Evolutionary conservation across 2,797 vertebrate species (phyloP), one percentile per base, ranked within the genome.

Genomic region (Crenuchus spilurus): DNA sequence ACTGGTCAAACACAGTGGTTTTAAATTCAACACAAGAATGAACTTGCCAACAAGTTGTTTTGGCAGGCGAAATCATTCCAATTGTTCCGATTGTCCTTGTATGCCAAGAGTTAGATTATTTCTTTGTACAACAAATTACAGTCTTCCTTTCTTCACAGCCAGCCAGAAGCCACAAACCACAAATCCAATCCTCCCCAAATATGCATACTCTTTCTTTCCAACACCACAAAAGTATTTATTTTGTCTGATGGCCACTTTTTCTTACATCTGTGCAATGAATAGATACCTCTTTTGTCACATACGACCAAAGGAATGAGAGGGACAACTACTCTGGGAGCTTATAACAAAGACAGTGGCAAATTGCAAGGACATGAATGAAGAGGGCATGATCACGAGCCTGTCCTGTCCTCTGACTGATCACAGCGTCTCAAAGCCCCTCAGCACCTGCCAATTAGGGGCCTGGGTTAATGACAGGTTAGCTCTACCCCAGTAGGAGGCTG

Each of bases 371-470:
- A 74, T 64, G 54, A 65, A 84, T 88, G 72, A 79, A 76, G 73
- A 68, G 61, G 66, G 41, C 42, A 48, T 33, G 84, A 80, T 79
- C 89, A 83, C 63, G 84, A 90, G 79, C 83, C 86, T 70, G 80
- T 90, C 86, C 84, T 87, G 89, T 86, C 87, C 82, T 49, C 11
- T 65, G 77, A 85, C 73, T 72, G 76, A 84, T 87, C 90, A 87
- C 83, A 87, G 76, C 70, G 78, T 85, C 87, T 90, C 66, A 83
- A 82, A 85, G 79, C 80, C 72, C 81, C 82, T 79, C 81, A 86
- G 85, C 80, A 92, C 87, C 88, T 92, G 88, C 81, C 90, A 88
- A 92, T 93, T 92, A 91, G 81, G 85, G 84, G 83, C 80, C 87
- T 1, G 24, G 76, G 84, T 86, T 91, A 90, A 92, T 89, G 88